Conservation (phyloP, 92 coral and sea anemone genomes). For the Parazoanthus atlanticus region DNA sequence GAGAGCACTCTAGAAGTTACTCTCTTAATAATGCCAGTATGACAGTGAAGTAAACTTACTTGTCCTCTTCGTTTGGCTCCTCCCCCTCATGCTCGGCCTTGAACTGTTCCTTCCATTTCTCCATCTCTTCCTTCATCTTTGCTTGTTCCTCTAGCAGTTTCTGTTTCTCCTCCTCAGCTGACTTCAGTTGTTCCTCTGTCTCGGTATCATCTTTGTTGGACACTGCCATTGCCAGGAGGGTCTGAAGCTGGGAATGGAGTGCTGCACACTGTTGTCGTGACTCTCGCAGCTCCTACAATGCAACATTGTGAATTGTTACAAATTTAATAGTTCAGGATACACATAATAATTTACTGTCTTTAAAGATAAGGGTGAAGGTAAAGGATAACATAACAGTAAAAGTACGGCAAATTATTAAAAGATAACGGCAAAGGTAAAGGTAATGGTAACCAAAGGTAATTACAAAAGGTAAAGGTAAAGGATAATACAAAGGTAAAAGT, state of each 20-base stretch:
- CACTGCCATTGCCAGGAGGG: conserved; percentile 70
- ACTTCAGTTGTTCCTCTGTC: conserved; percentile 84
- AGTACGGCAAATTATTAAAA: not conserved
- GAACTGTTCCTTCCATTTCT: conserved; percentile 88
- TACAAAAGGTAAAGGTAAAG: no score
- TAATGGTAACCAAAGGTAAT: not conserved
- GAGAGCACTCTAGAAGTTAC: no score
- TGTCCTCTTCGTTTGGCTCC: conserved; percentile 79
- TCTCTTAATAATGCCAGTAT: no score
- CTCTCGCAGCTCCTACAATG: conserved; percentile 80
- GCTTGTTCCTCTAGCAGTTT: conserved; percentile 82
- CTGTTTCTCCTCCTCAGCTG: conserved; percentile 89
- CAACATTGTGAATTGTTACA: not conserved
- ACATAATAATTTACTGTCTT: not conserved
- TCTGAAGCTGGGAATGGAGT: conserved; percentile 89
- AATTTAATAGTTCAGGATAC: not conserved
- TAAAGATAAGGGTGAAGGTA: not conserved
- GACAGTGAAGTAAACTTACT: conserved; percentile 49
- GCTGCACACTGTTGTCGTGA: conserved; percentile 86
- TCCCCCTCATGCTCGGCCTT: conserved; percentile 82
- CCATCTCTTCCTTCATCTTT: conserved; percentile 89
- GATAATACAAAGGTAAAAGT: no score
- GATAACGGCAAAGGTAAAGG: not conserved
- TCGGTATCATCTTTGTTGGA: conserved; percentile 74
- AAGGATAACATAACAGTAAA: no score